These are phyloP conservation scores for Tautogolabrus adspersus DNA, from an alignment of 2,113 vertebrate genomes.

Conservation along the genomic window DNA sequence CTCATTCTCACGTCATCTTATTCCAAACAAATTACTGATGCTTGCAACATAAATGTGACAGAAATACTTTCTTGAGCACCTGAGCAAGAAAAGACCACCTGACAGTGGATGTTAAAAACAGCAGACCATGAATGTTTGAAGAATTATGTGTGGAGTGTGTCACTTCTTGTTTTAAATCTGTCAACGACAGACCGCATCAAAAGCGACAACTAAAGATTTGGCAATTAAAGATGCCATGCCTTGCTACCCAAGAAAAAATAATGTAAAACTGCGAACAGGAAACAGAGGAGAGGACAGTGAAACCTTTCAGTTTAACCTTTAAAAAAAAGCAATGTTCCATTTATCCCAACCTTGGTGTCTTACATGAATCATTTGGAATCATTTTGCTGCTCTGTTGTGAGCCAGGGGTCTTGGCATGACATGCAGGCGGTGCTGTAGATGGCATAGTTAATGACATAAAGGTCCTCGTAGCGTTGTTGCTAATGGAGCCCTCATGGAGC, in stretches of 20 bases:
- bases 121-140: background rate
- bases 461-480: constrained; percentile 45
- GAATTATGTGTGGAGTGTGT: too few relatives aligned
- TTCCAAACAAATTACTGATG: background rate
- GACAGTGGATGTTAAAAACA: background rate
- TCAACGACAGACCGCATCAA: background rate
- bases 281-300: background rate
- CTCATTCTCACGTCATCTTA: constrained; percentile 11
- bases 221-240: background rate
- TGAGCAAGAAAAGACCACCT: background rate
- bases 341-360: constrained; percentile 29
- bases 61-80: background rate
- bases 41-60: background rate
- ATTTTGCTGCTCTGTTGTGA: constrained; percentile 25
- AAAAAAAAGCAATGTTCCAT: constrained; percentile 39
- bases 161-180: constrained; percentile 7
- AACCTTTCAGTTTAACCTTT: constrained; percentile 54
- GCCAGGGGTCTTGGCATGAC: constrained; percentile 64
- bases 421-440: constrained; percentile 42
- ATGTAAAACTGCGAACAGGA: constrained; percentile 3
- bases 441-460: constrained; percentile 54
- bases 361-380: constrained; percentile 54
- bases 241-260: background rate
- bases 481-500: constrained; percentile 53
- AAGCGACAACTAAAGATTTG: constrained; percentile 12